Percentiles rank a stretch among this genome's conserved stretches.
These are phyloP conservation scores for Acronicta psi DNA, from an alignment of 2,888 invertebrate species.

Conservation along the genomic window DNA sequence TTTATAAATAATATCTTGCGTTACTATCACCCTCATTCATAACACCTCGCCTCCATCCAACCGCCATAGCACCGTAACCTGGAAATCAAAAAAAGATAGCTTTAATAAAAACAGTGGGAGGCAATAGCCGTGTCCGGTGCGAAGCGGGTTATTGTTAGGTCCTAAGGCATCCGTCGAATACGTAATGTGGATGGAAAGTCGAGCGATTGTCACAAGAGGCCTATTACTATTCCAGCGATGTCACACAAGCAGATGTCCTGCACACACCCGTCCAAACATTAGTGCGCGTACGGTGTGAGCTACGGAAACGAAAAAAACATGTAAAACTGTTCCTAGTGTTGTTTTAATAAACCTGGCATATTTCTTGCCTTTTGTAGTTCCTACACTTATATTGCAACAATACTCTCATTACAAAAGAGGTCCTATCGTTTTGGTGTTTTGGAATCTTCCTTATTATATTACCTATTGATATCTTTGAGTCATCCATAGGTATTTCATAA, in stretches of 20 bases:
- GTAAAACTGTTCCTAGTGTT: constrained; percentile 20
- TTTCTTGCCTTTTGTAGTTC: constrained; percentile 13
- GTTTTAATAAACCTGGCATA: constrained; percentile 12
- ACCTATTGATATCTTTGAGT: too few relatives aligned
- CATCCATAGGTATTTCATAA: too few relatives aligned
- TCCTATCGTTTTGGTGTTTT: too few relatives aligned
- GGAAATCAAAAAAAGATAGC: constrained; percentile 47
- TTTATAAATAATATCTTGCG: not conserved
- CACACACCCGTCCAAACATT: constrained; percentile 58
- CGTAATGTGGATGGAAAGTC: constrained; percentile 78
- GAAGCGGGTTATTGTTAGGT: constrained; percentile 61
- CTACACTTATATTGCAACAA: too few relatives aligned
- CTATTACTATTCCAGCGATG: constrained; percentile 75
- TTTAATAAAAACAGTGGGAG: constrained; percentile 51
- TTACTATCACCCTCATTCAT: not conserved
- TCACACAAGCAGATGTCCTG: constrained; percentile 72
- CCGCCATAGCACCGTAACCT: constrained; percentile 30
- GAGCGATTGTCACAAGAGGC: constrained; percentile 69
- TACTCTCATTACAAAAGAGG: too few relatives aligned
- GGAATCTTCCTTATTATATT: too few relatives aligned
- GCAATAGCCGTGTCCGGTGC: constrained; percentile 55
- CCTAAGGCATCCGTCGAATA: constrained; percentile 66
- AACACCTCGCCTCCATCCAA: not conserved
- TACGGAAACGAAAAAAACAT: constrained; percentile 20
- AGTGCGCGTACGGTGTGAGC: constrained; percentile 49